Evolutionary conservation across 1,140 invertebrate species (phyloP).

Genomic region (Nephila pilipes): DNA sequence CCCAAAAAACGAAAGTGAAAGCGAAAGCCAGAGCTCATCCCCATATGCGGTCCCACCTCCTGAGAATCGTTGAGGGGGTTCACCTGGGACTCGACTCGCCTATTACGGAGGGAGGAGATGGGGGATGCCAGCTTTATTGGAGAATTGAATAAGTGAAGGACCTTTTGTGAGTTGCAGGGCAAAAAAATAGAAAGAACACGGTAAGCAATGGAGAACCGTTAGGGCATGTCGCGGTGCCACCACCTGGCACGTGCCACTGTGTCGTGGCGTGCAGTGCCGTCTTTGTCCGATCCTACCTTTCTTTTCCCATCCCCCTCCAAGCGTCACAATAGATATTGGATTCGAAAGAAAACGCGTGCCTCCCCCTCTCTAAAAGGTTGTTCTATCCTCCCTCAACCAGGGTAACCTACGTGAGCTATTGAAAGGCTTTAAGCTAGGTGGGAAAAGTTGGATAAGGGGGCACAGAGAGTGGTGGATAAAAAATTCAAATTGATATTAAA

Average conservation of each 20-base stretch:
- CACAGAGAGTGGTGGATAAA: background rate
- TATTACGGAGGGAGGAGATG: background rate
- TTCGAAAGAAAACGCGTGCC: constrained; percentile 65
- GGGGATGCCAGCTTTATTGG: constrained; percentile 30
- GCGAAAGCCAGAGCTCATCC: background rate
- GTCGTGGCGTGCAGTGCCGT: constrained; percentile 46
- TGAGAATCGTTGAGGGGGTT: constrained; percentile 16
- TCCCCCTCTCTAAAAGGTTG: background rate
- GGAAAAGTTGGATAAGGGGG: constrained; percentile 45
- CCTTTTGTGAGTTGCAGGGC: constrained; percentile 49
- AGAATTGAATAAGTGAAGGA: constrained; percentile 68
- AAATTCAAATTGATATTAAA: constrained; percentile 73
- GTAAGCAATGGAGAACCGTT: constrained; percentile 58
- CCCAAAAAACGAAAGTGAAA: constrained; percentile 12
- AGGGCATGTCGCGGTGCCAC: constrained; percentile 53
- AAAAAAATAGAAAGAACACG: constrained; percentile 3
- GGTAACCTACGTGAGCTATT: background rate
- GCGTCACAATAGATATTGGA: constrained; percentile 68
- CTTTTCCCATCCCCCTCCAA: background rate
- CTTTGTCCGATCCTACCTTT: constrained; percentile 38
- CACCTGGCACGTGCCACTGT: constrained; percentile 54
- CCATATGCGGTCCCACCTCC: constrained; percentile 13
- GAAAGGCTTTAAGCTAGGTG: constrained; percentile 67
- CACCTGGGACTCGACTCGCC: constrained; percentile 47
- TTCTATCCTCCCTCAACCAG: background rate